Percentiles rank a stretch among this genome's conserved stretches.
These are phyloP conservation scores for Oligia latruncula DNA, from an alignment of 2,888 invertebrate species.

Conservation along the genomic window DNA sequence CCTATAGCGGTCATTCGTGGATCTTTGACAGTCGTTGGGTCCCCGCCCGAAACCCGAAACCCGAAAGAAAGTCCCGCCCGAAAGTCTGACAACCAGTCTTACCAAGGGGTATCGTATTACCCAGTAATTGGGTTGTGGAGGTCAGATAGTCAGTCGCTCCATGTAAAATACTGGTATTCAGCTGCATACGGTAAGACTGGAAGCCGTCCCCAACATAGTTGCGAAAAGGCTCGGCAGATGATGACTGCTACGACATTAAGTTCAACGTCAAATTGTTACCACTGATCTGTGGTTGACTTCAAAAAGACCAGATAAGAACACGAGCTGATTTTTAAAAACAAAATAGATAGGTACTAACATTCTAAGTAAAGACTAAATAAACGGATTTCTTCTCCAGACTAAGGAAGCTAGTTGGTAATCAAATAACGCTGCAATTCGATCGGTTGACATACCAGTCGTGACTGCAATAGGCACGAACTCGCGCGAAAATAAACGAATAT, in stretches of 20 bases:
- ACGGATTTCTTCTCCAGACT: not conserved
- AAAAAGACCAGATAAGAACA: not conserved
- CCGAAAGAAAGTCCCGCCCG: too few species aligned
- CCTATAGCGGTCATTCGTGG: too few species aligned
- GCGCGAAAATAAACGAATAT: conserved; percentile 56
- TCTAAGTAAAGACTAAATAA: not conserved
- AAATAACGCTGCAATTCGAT: conserved; percentile 47
- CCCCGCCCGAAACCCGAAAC: too few species aligned
- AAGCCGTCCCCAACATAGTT: too few species aligned
- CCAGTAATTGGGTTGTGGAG: too few species aligned
- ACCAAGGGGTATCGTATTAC: too few species aligned
- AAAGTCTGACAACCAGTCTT: too few species aligned
- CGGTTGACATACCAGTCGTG: conserved; percentile 50
- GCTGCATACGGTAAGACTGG: too few species aligned
- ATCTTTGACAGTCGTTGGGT: too few species aligned
- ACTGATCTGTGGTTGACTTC: not conserved
- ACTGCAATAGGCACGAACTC: conserved; percentile 54
- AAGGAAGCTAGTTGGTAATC: conserved; percentile 22
- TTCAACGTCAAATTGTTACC: not conserved
- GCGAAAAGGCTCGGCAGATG: too few species aligned
- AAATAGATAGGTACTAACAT: not conserved
- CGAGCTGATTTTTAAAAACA: not conserved
- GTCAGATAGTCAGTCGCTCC: too few species aligned
- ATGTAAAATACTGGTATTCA: too few species aligned
- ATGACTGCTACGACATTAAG: not conserved